Percentiles rank a stretch among this genome's conserved stretches.
Conservation (phyloP, 2,113 vertebrate genomes). For the Pyrgilauda ruficollis region DNA sequence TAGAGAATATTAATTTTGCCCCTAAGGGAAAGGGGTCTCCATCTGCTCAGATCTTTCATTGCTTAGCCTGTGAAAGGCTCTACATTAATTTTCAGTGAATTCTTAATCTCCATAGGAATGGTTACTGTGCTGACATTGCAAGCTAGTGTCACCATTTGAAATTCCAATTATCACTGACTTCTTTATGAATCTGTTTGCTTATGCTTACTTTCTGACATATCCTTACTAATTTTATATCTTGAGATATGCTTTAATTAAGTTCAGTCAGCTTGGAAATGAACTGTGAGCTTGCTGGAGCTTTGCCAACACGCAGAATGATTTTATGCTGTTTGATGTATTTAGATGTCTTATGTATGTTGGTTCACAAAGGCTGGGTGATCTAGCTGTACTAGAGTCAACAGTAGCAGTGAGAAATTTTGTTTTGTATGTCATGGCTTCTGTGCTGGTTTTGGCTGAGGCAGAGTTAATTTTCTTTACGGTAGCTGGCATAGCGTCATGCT, state of each 20-base stretch:
- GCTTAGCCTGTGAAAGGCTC: neutral
- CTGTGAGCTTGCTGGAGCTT: neutral
- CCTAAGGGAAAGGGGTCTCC: neutral
- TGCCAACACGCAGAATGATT: neutral
- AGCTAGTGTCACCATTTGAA: neutral
- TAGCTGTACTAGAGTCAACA: neutral
- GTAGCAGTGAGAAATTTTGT: neutral
- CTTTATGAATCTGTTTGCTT: neutral
- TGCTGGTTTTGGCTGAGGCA: neutral
- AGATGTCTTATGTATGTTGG: neutral
- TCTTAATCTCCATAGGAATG: neutral
- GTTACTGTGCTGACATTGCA: neutral
- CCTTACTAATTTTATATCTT: neutral
- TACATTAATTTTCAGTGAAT: neutral
- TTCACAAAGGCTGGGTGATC: neutral
- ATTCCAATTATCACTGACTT: neutral
- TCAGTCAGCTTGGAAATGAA: neutral
- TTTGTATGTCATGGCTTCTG: neutral
- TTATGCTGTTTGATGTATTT: neutral
- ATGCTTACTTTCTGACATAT: neutral
- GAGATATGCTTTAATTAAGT: neutral
- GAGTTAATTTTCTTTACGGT: neutral
- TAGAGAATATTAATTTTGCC: conserved; percentile 15
- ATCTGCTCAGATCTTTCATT: conserved; percentile 2
- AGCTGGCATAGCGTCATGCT: neutral